A percentile compares a stretch with the other conserved stretches of the same genome.
These are phyloP conservation scores for Mesorhabditis spiculigera DNA, from an alignment of 2,888 invertebrate species.

Conservation along the genomic window DNA sequence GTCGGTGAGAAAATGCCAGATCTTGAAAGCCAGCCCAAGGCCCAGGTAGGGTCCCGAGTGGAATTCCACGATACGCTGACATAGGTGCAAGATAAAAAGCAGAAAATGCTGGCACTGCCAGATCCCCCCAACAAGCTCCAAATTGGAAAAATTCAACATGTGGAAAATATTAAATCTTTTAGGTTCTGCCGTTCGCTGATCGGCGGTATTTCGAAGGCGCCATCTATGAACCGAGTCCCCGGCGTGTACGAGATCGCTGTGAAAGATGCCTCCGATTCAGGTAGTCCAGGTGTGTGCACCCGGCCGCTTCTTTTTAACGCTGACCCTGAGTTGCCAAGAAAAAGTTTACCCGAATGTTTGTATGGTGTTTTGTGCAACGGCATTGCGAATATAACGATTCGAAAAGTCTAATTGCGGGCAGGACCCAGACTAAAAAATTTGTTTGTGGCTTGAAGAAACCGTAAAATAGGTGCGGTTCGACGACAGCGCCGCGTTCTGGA, in stretches of 20 bases:
- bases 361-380: no score
- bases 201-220: slow-evolving; percentile 60
- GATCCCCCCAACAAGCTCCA: no score
- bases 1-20: no score
- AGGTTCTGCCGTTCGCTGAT: slow-evolving; percentile 54
- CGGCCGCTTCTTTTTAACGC: background rate
- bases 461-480: slow-evolving; percentile 76
- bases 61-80: no score
- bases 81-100: no score
- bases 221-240: slow-evolving; percentile 89
- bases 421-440: background rate
- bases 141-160: background rate
- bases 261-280: slow-evolving; percentile 89
- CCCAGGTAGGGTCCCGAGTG: no score
- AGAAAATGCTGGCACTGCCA: no score
- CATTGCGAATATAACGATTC: no score
- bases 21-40: no score
- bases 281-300: slow-evolving; percentile 75
- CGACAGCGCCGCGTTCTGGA: slow-evolving; percentile 92
- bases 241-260: slow-evolving; percentile 93
- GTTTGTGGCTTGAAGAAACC: slow-evolving; percentile 12
- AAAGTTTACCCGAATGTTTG: no score
- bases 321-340: no score
- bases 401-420: background rate
- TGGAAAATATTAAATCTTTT: slow-evolving; percentile 1